Conservation (phyloP, 2,113 vertebrate species). For the Daboia siamensis region DNA sequence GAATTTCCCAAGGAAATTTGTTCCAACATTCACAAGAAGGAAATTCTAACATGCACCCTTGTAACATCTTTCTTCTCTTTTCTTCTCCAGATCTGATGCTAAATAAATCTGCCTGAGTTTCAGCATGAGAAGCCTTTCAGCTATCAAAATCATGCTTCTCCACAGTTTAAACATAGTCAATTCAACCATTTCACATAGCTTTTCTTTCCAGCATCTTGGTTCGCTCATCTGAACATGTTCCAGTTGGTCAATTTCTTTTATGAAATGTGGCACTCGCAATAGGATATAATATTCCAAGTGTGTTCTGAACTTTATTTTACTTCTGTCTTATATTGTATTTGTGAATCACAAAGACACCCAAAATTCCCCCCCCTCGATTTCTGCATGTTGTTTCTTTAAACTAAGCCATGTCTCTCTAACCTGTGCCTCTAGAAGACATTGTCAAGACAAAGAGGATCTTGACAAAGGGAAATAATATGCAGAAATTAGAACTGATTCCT, state of each 20-base stretch:
- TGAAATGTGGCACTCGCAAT: background rate
- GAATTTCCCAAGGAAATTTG: background rate
- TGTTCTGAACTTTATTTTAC: background rate
- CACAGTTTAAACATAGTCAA: background rate
- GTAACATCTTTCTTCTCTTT: background rate
- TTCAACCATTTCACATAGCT: background rate
- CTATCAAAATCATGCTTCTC: background rate
- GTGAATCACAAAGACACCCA: background rate
- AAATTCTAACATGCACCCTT: background rate
- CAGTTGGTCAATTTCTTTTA: background rate
- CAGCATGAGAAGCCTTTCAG: background rate
- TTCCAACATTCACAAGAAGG: background rate
- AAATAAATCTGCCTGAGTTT: background rate
- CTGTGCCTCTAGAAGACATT: background rate
- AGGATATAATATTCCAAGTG: background rate
- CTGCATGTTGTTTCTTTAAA: background rate
- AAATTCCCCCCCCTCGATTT: background rate
- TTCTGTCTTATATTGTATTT: background rate
- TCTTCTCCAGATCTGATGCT: background rate
- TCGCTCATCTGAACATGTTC: background rate
- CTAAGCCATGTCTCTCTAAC: background rate
- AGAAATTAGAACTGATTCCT: background rate
- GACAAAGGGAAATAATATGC: background rate
- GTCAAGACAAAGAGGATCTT: background rate
- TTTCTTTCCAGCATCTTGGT: background rate